Evolutionary conservation across 2,888 invertebrate species (phyloP), one percentile per base, ranked within the genome.

Genomic region (Chironomus riparius): DNA sequence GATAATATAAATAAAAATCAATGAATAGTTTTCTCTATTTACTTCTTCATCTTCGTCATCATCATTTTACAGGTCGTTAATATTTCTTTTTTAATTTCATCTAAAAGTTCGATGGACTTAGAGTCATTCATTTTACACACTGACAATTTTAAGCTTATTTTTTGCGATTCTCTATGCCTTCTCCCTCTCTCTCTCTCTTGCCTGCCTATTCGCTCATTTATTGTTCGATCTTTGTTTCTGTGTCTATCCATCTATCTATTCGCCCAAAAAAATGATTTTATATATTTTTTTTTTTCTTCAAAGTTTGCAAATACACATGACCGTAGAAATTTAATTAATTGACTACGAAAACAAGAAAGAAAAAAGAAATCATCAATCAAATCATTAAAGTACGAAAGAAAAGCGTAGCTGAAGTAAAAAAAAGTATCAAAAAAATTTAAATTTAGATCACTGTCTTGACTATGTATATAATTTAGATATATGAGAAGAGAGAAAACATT

Each of bases 1-100:
- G 72, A 73, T 28, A 73, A 73, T 73, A 73, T 73, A 62, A 73
- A 70, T 70, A 70, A 71, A 71, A 62, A 65, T 24, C 24, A 21
- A 13, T 24, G 13, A 24, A 65, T 65, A 13, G 21, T 65, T 65
- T 65, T 22, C 21, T 21, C 65, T 24, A 21, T 65, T 22, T 22
- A 24, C 21, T 65, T 15, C 18, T 65, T 65, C 65, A 65, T 18
- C 65, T 65, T 65, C 18, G n/a, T 56, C 18, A 18, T 56, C 15
- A 50, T n/a, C n/a, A n/a, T n/a, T 56, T 56, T 38, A 38, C 38
- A 38, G n/a, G 56, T 18, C 56, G 15, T 18, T n/a, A 56, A 56
- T 56, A 56, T 56, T 56, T 56, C 56, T 56, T 56, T n/a, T 15
- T 56, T 56, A 56, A 56, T 56, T 15, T 18, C 56, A 56, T 56